Base-by-base conservation (phyloP, 2,113 vertebrate species). In the Sinocyclocheilus anshuiensis region DNA sequence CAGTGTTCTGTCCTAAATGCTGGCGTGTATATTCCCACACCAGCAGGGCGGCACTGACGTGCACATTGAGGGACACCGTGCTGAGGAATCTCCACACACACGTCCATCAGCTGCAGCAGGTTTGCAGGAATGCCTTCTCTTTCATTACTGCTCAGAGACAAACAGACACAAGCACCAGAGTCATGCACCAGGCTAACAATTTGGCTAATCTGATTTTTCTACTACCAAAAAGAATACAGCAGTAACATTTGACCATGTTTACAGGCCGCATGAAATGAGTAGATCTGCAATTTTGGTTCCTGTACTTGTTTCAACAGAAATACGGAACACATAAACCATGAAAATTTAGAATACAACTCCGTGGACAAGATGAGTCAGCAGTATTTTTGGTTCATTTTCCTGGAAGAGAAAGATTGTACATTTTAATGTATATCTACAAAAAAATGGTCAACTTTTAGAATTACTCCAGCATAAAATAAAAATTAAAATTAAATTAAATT, bases 71-170 rank as follows among this genome's bases (percentile, higher is more conserved):
- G 0, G 98, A 99, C 93, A 0, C 98, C 98, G 86, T 95, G 96
- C 81, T 99, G 98, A 33, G 98, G 98, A 84, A 99, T 98, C 93
- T 99, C 97, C 92, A 99, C 98, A 6, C 98, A 99, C 4, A 97
- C 96, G 0, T 99, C 98, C 89, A 99, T 84, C 55, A 98, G 94
- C 84, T 97, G 98, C 80, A 99, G 97, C 69, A 99, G 92, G 88
- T 96, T 95, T 67, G 96, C 97, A 22, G 98, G 97, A 81, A 99
- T 98, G 9, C 98, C 98, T 89, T 99, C 97, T 0, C 97, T 95
- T 87, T 99, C 98, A 0, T 99, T 99, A 63, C 98, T 99, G 26
- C 18, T 15, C 57, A 61, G 15, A 82, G 57, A 20, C 16, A 65
- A 78, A 84, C 6, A 77, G 26, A 36, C 16, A 53, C 13, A 53